A percentile compares a stretch with the other conserved stretches of the same genome.
Conservation (phyloP, 2,113 vertebrate genomes). For the Axis porcinus region DNA sequence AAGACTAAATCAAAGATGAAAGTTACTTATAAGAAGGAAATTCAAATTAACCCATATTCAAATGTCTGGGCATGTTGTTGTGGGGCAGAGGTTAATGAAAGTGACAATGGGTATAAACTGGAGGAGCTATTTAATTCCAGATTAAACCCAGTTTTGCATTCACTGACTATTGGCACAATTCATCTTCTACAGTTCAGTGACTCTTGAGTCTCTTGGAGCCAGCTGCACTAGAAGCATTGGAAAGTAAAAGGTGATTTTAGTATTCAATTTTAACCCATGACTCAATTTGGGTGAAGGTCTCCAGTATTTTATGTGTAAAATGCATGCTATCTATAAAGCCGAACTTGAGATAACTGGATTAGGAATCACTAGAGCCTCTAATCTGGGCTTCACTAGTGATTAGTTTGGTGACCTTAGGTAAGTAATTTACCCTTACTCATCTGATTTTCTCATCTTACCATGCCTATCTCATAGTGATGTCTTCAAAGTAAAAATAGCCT, state of each 20-base stretch:
- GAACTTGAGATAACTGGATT: neutral
- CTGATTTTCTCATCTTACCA: neutral
- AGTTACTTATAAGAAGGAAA: neutral
- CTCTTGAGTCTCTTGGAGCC: neutral
- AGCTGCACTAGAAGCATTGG: neutral
- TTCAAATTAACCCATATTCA: neutral
- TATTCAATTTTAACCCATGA: neutral
- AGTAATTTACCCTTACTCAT: neutral
- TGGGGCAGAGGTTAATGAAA: neutral
- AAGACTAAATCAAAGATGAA: slow-evolving; percentile 10
- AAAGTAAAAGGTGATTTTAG: neutral
- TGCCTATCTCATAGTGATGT: neutral
- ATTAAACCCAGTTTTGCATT: slow-evolving; percentile 5
- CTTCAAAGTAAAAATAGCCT: neutral
- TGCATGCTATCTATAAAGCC: neutral
- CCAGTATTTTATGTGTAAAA: neutral
- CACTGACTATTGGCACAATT: neutral
- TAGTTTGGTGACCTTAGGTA: neutral
- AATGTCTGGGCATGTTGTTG: neutral
- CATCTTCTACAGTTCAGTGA: neutral
- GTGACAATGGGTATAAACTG: neutral
- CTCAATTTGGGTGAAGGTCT: neutral
- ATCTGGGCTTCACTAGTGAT: neutral
- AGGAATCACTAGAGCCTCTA: neutral
- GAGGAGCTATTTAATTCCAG: neutral